Evolutionary conservation across 2,888 invertebrate genomes (phyloP), one percentile per base, ranked within the genome.

Genomic region (Brenthis hecate): DNA sequence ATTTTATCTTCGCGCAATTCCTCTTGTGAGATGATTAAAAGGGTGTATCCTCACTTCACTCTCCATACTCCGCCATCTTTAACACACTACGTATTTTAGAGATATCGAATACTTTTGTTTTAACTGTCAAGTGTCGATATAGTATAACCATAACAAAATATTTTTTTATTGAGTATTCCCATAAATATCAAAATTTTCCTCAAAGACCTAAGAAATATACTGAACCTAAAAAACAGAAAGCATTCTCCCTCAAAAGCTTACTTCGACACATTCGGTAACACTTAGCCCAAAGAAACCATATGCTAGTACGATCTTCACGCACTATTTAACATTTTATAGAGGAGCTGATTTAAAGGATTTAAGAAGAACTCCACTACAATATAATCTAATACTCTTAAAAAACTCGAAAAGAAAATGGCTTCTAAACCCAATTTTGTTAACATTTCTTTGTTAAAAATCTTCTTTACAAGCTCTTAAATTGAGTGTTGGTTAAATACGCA

Each of bases 271-370:
- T 73, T 72, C 64, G 55, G 67, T 70, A 79, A 76, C 75, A 73
- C 74, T 75, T 67, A 72, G 73, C 75, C 78, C 75, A 73, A 76
- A 78, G 75, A 75, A 74, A 79, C 78, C 83, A 79, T 81, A 80
- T 80, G 83, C 83, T 81, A 78, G 80, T 81, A 73, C 80, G 79
- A 82, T 80, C 71, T 81, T 81, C 76, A 81, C 82, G 83, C 82
- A 77, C 84, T 83, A 84, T 84, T 84, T 80, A 81, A 80, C 78
- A 63, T 66, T 50, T 61, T 23, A 65, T 57, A 56, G 58, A 69
- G 66, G 66, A 68, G 62, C 56, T 36, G 48, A 60, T 61, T 51
- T 50, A 61, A 67, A 56, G 36, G 66, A 32, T 61, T 54, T 57
- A 66, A 43, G 23, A 43, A 66, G 54, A 58, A 57, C 65, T 58